phyloP scores from a whole-genome alignment of 2,113 vertebrate species.

The Steatornis caripensis region DNA sequence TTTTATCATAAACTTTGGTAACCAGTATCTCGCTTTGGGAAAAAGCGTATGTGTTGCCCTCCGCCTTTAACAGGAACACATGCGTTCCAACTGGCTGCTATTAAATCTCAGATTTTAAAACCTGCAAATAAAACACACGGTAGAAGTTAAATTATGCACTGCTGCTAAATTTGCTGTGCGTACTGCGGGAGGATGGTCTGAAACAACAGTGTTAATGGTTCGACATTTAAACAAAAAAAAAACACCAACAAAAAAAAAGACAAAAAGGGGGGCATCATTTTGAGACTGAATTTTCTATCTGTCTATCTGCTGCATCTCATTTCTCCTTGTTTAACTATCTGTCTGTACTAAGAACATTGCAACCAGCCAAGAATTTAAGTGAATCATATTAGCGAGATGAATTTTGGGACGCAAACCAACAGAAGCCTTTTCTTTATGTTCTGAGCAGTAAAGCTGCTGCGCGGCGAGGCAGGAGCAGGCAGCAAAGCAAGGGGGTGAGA shows the following conservation, averaged over 20 bases:
- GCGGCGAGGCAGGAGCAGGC: slow-evolving; percentile 48
- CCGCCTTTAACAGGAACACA: not conserved
- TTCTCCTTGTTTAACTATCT: not conserved
- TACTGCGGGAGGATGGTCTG: not conserved
- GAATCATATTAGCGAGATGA: slow-evolving; percentile 64
- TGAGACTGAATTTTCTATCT: not conserved
- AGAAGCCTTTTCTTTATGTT: slow-evolving; percentile 68
- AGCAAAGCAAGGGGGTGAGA: not conserved
- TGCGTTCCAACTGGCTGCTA: not conserved
- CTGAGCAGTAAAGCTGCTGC: slow-evolving; percentile 71
- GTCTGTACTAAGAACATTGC: not conserved
- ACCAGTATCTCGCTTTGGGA: not conserved
- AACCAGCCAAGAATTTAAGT: not conserved
- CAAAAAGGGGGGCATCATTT: not conserved
- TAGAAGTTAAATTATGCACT: not conserved
- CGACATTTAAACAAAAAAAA: not conserved
- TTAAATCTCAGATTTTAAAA: slow-evolving; percentile 38
- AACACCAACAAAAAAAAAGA: not conserved
- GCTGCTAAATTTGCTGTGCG: not conserved
- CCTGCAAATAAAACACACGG: not conserved
- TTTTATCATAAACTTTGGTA: not conserved
- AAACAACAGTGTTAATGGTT: not conserved
- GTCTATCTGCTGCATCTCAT: not conserved
- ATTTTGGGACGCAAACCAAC: slow-evolving; percentile 76
- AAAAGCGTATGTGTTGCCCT: not conserved